Base-by-base conservation (phyloP, 2,113 vertebrate species). In the Mormyrus iriodes region DNA sequence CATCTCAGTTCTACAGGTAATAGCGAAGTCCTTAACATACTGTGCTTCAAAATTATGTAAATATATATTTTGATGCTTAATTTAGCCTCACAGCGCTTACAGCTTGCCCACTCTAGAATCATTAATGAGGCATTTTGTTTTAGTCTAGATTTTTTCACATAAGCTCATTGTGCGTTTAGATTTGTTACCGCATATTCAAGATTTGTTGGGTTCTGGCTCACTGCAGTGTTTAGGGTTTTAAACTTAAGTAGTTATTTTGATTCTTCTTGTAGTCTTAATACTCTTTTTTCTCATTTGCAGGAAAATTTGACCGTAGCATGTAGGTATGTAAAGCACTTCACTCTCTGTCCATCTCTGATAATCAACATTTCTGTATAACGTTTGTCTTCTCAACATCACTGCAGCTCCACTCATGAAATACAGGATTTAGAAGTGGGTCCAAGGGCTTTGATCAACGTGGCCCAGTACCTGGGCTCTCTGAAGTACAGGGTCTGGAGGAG, bases 391-490 rank as follows among this genome's bases (percentile, higher is more conserved):
- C 4, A 35, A 52, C 15, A 6, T 17, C 3, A 15, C 49, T 53
- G n/a, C 90, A 91, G 90, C 87, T 83, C 31, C 69, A 90, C 91
- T 58, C n/a, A 86, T 89, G 86, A 89, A 61, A 42, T 55, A 88
- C 79, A 90, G 61, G 90, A 91, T 69, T 91, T 90, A 87, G 91
- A 91, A 89, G 86, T 91, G 86, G 24, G 86, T 88, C 85, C 91
- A 49, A 90, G 92, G 90, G 89, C 85, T 0, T 89, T 91, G 91
- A 83, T 91, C 88, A 90, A 92, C 65, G 90, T 83, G 90, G 92
- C 92, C 91, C 90, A 91, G 91, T 92, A 92, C 90, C 91, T 93
- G 90, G 91, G 92, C 73, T 94, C 93, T 44, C 91, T 92, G 49
- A 90, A 89, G 35, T 90, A 90, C 85, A 79, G 44, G 58, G 91